Conservation (phyloP, 2,797 vertebrate genomes). For the Mormyrus hasselquistii region DNA sequence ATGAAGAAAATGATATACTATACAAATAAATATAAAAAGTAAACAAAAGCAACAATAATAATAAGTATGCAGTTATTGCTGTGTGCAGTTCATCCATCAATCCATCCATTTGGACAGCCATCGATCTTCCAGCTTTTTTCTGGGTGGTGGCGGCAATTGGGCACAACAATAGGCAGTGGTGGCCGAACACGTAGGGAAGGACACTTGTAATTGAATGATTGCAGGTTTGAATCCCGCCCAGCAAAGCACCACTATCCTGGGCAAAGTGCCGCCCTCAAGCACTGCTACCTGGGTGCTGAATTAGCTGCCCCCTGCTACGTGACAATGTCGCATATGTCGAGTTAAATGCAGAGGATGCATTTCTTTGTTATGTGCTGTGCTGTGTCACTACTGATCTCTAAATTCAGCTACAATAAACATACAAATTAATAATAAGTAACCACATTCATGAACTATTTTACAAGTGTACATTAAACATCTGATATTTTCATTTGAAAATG, state of each 20-base stretch:
- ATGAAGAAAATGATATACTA: not conserved
- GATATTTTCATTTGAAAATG: not conserved
- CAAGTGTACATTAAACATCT: not conserved
- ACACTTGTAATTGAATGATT: not conserved
- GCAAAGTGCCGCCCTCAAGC: not conserved
- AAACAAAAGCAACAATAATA: not conserved
- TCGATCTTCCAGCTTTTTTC: not conserved
- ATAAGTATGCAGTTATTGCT: not conserved
- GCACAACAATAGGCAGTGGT: not conserved
- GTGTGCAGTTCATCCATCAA: not conserved
- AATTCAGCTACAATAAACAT: not conserved
- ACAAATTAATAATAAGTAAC: not conserved
- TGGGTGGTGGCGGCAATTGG: not conserved
- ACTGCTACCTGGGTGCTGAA: not conserved
- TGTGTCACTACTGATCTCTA: not conserved
- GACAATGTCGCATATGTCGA: not conserved
- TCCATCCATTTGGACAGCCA: not conserved
- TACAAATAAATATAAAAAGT: not conserved
- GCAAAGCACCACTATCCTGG: not conserved
- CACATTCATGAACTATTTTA: not conserved
- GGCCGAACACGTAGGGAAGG: not conserved
- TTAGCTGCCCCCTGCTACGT: not conserved
- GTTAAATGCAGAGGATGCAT: not conserved
- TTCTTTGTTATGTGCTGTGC: no score
- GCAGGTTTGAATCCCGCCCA: not conserved